phyloP scores from a whole-genome alignment of 2,797 vertebrate species.

The Myotis findleyi region DNA sequence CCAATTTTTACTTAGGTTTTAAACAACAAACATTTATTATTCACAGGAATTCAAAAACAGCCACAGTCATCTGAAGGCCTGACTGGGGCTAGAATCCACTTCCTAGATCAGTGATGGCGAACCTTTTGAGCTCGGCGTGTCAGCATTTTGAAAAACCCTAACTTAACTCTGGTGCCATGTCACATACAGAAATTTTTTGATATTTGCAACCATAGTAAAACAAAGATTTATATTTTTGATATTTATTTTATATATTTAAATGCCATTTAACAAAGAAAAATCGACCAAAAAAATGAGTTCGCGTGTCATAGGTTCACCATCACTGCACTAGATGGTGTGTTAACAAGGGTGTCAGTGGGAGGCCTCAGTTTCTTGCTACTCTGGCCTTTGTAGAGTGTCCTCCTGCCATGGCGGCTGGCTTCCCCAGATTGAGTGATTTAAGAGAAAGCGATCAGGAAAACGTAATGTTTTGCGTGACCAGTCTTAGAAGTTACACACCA shows the following conservation, averaged over 20 bases:
- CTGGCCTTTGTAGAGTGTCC: background rate
- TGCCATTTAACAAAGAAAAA: too few relatives aligned
- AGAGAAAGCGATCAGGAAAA: background rate
- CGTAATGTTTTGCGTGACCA: background rate
- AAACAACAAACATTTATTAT: background rate
- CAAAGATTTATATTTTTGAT: too few relatives aligned
- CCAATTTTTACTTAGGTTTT: slow-evolving; percentile 21
- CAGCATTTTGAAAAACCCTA: too few relatives aligned
- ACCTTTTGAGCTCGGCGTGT: too few relatives aligned
- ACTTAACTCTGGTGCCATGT: too few relatives aligned
- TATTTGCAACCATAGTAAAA: too few relatives aligned
- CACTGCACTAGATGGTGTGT: background rate
- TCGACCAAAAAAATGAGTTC: too few relatives aligned
- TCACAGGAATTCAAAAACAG: background rate
- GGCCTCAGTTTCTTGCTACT: background rate
- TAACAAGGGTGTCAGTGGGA: background rate
- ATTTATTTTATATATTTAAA: too few relatives aligned
- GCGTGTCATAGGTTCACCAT: too few relatives aligned
- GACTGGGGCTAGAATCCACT: background rate
- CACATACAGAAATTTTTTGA: too few relatives aligned
- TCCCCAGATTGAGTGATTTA: background rate
- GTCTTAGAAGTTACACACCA: background rate
- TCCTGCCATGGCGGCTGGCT: background rate
- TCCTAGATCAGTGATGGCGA: background rate
- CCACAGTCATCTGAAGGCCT: background rate